These are phyloP conservation scores for Sebastes aleutianus DNA, from an alignment of 2,797 vertebrate species.

Conservation along the genomic window DNA sequence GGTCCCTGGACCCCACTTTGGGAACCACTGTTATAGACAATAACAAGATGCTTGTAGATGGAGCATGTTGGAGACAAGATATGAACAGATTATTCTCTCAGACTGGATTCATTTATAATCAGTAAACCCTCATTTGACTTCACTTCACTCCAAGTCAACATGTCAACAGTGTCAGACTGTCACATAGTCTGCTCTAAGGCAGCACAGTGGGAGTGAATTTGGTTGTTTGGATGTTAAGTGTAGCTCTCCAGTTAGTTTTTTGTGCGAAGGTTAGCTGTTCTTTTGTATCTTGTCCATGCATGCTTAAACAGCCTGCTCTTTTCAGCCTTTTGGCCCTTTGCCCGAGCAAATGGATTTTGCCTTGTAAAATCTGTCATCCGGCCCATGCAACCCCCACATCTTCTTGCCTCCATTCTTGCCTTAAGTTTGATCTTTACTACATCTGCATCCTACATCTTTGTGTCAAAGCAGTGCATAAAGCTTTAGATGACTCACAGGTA, in stretches of 20 bases:
- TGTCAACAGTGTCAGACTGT: background rate
- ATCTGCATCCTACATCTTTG: slow-evolving; percentile 6
- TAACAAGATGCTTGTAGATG: background rate
- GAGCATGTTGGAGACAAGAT: background rate
- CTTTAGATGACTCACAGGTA: slow-evolving; percentile 4
- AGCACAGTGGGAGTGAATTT: background rate
- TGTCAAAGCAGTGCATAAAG: background rate
- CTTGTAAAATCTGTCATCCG: slow-evolving; percentile 36
- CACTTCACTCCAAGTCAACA: background rate
- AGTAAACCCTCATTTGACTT: background rate
- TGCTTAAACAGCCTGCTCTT: slow-evolving; percentile 3
- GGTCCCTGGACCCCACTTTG: too few relatives aligned
- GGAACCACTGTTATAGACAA: too few relatives aligned
- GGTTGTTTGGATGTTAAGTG: background rate
- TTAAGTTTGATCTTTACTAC: slow-evolving; percentile 8
- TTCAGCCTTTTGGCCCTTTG: slow-evolving; percentile 21
- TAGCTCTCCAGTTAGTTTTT: background rate
- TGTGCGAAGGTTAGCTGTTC: slow-evolving; percentile 7
- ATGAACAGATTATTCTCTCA: background rate
- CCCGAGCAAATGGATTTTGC: slow-evolving; percentile 25
- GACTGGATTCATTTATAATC: background rate
- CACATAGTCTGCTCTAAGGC: background rate
- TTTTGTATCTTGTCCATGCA: slow-evolving; percentile 8
- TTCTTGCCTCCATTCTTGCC: background rate
- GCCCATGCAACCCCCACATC: slow-evolving; percentile 7